phyloP scores from a whole-genome alignment of 2,113 vertebrate genomes.

The Odontesthes bonariensis region DNA sequence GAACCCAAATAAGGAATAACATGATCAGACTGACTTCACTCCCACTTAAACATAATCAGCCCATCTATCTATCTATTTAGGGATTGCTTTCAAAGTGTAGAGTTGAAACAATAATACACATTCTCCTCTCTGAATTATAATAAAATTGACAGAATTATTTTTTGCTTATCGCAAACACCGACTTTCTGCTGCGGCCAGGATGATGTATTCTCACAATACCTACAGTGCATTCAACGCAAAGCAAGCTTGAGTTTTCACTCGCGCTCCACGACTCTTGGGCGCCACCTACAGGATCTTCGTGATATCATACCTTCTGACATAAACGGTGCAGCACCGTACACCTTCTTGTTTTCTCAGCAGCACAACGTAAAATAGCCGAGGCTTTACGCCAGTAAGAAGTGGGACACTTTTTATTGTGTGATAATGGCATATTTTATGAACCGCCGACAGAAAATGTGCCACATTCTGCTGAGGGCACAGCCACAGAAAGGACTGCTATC shows the following conservation, averaged over 20 bases:
- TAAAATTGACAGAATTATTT: not conserved
- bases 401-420: not conserved
- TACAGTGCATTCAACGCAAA: not conserved
- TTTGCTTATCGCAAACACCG: not conserved
- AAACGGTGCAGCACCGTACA: conserved; percentile 33
- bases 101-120: no score
- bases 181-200: not conserved
- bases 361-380: not conserved
- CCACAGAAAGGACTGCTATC: conserved; percentile 6
- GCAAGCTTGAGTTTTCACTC: conserved; percentile 4
- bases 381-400: not conserved
- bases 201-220: not conserved
- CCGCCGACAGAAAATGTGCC: not conserved
- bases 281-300: conserved; percentile 30
- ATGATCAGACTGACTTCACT: not conserved
- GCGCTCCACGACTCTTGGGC: not conserved
- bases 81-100: no score
- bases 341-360: conserved; percentile 8
- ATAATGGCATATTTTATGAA: not conserved
- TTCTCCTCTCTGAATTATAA: no score
- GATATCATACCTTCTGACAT: conserved; percentile 31
- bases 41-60: no score
- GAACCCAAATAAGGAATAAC: not conserved
- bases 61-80: no score
- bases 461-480: not conserved